phyloP scores from a whole-genome alignment of 2,888 invertebrate genomes.

The Griposia aprilina region DNA sequence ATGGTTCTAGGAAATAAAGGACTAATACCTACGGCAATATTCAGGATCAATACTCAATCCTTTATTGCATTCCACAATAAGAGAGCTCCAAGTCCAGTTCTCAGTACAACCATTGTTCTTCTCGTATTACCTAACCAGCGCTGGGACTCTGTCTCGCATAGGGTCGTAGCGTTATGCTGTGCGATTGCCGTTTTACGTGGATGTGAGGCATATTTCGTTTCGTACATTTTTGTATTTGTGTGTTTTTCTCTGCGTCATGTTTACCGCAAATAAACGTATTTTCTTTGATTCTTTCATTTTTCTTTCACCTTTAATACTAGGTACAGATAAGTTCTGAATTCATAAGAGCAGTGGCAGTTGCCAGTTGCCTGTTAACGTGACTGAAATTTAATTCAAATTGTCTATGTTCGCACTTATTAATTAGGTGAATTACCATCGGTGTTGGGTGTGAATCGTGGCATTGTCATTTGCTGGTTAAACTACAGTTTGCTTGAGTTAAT shows the following conservation, averaged over 20 bases:
- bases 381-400: not conserved
- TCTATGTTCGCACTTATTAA: not conserved
- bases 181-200: too few relatives aligned
- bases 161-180: too few relatives aligned
- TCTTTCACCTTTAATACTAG: too few relatives aligned
- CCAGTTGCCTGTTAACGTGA: too few relatives aligned
- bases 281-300: too few relatives aligned
- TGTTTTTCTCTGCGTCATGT: too few relatives aligned
- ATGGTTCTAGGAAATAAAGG: not conserved
- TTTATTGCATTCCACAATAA: not conserved
- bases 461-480: conserved; percentile 8
- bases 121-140: too few relatives aligned
- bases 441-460: not conserved
- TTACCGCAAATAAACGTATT: too few relatives aligned
- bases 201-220: too few relatives aligned
- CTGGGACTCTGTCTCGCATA: too few relatives aligned
- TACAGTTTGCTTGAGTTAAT: not conserved
- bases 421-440: not conserved
- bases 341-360: too few relatives aligned
- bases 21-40: not conserved
- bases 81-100: not conserved
- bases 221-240: too few relatives aligned
- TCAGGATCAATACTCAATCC: not conserved
- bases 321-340: not conserved
- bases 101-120: not conserved